Conservation (phyloP, 64 coral and sea anemone species). For the Stichodactyla mertensii region DNA sequence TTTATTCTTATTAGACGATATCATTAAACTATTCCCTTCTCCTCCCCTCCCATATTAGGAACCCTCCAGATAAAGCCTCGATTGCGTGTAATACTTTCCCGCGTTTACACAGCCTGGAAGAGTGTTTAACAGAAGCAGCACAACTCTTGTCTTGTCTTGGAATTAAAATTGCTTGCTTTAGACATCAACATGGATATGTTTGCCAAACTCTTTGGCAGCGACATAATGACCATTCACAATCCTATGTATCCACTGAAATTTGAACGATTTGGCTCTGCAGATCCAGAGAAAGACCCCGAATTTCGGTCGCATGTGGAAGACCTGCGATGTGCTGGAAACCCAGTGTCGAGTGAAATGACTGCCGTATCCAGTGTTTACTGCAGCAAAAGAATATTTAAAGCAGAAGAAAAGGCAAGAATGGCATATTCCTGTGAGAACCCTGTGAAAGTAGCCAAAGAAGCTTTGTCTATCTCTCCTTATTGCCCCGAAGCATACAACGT, state of each 20-base stretch:
- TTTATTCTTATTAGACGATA: no score
- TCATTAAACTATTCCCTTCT: not conserved
- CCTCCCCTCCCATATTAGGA: not conserved
- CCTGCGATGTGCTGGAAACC: not conserved
- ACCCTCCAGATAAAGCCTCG: not conserved
- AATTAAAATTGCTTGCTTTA: not conserved
- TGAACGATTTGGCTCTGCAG: conserved; percentile 64
- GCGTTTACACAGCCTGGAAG: conserved; percentile 26
- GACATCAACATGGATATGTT: conserved; percentile 15
- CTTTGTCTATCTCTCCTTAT: conserved; percentile 37
- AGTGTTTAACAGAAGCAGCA: not conserved
- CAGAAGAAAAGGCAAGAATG: conserved; percentile 60
- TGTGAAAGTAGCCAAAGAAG: conserved; percentile 35
- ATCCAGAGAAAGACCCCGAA: conserved; percentile 44
- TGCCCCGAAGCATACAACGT: conserved; percentile 73
- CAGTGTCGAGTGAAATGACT: conserved; percentile 40
- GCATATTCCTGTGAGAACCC: conserved; percentile 53
- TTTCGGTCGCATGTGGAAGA: conserved; percentile 45
- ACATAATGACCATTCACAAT: conserved; percentile 61
- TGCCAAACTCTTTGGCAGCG: conserved; percentile 40
- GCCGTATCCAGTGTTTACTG: conserved; percentile 22
- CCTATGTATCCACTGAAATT: conserved; percentile 77
- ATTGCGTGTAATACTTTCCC: conserved; percentile 13
- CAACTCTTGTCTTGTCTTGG: no score
- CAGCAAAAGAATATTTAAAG: conserved; percentile 46